These are phyloP conservation scores for Diorhabda carinulata DNA, from an alignment of 1,140 invertebrate species.

Conservation along the genomic window DNA sequence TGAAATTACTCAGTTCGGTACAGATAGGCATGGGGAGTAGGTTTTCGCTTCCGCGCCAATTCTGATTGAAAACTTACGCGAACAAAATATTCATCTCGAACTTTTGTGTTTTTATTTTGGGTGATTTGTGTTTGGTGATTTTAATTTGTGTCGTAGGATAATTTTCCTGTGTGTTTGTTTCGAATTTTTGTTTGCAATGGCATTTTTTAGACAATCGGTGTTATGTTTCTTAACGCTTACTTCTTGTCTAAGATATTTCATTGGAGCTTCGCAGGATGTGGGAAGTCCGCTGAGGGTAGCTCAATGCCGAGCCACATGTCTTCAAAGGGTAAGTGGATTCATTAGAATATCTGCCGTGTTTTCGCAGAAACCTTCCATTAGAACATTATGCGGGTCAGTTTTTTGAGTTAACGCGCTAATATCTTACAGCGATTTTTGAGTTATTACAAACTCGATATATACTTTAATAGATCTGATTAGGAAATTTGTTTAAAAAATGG, in stretches of 20 bases:
- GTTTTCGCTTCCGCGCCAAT: not conserved
- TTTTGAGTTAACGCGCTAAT: no score
- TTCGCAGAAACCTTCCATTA: not conserved
- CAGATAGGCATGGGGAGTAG: not conserved
- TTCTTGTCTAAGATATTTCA: slow-evolving; percentile 41
- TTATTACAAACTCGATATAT: no score
- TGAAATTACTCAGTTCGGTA: slow-evolving; percentile 20
- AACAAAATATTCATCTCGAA: not conserved
- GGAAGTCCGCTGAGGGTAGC: slow-evolving; percentile 63
- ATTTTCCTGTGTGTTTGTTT: slow-evolving; percentile 14
- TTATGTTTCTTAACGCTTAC: slow-evolving; percentile 35
- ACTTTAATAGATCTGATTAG: no score
- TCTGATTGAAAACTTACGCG: not conserved
- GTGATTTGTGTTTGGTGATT: slow-evolving; percentile 21
- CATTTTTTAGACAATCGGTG: slow-evolving; percentile 34
- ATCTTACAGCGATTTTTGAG: no score
- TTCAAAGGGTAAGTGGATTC: slow-evolving; percentile 58
- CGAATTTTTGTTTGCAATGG: slow-evolving; percentile 26
- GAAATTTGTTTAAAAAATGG: no score
- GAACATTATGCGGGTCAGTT: no score
- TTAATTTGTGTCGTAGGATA: slow-evolving; percentile 14
- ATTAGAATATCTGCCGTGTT: slow-evolving; percentile 16
- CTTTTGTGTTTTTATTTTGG: slow-evolving; percentile 18
- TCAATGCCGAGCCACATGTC: slow-evolving; percentile 63
- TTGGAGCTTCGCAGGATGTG: slow-evolving; percentile 55